These are phyloP conservation scores for Gnatocerus cornutus DNA, from an alignment of 2,888 invertebrate species.

Conservation along the genomic window DNA sequence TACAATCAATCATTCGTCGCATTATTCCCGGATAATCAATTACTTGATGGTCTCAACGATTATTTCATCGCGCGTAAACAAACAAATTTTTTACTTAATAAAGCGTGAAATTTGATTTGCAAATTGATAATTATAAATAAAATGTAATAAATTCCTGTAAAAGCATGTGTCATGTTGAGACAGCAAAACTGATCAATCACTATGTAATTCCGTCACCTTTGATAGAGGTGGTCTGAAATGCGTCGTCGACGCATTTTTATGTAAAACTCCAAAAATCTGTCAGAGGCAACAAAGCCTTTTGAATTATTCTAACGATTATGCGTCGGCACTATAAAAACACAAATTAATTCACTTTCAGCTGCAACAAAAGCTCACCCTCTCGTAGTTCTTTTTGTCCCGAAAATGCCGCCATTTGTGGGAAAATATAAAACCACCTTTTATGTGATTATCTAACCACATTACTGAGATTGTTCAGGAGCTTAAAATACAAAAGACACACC, in stretches of 20 bases:
- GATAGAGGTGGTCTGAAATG: conserved; percentile 17
- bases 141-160: too few species aligned
- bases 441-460: conserved; percentile 7
- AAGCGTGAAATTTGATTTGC: conserved; percentile 27
- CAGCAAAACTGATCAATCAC: conserved; percentile 9
- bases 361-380: conserved; percentile 19
- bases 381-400: not conserved
- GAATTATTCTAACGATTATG: conserved; percentile 21
- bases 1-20: conserved; percentile 25
- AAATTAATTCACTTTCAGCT: conserved; percentile 14
- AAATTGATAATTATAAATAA: too few species aligned
- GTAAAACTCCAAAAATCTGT: conserved; percentile 17
- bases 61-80: conserved; percentile 15
- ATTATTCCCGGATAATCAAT: conserved; percentile 16
- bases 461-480: conserved; percentile 30
- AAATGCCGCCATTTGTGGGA: conserved; percentile 11
- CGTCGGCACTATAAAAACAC: conserved; percentile 23
- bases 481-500: conserved; percentile 36
- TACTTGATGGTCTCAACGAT: conserved; percentile 22
- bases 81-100: conserved; percentile 18
- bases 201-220: conserved; percentile 12
- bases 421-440: conserved; percentile 1
- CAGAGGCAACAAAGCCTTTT: conserved; percentile 14
- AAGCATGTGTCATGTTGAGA: conserved; percentile 22
- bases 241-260: not conserved